phyloP scores from a whole-genome alignment of 2,113 vertebrate genomes.

The Spheniscus mendiculus region DNA sequence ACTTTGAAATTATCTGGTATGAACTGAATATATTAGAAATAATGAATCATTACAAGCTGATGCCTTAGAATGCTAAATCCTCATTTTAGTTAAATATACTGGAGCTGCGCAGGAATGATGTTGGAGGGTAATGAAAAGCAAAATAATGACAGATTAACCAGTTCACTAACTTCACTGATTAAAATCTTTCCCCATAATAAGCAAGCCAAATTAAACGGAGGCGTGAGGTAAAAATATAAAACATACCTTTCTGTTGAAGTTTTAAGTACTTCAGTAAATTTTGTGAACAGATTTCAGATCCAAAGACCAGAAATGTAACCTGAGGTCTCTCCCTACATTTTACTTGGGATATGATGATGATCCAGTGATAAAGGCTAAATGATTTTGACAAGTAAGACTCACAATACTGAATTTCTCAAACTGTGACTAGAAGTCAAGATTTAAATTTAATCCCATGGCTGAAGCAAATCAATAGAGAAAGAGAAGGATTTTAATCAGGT shows the following conservation, averaged over 20 bases:
- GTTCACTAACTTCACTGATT: conserved; percentile 71
- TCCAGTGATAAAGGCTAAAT: background rate
- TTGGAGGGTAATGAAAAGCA: conserved; percentile 63
- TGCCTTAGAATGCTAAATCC: conserved; percentile 67
- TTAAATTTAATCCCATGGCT: background rate
- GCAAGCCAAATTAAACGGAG: conserved; percentile 55
- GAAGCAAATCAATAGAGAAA: background rate
- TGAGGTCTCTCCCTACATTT: background rate
- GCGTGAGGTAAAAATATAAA: conserved; percentile 23
- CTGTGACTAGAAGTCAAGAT: background rate
- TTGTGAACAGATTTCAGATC: background rate
- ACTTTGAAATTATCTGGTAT: conserved; percentile 58
- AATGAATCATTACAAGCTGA: conserved; percentile 69
- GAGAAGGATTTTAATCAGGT: background rate
- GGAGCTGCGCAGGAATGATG: conserved; percentile 46
- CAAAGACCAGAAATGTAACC: background rate
- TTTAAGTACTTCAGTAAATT: conserved; percentile 25
- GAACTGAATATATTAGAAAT: conserved; percentile 71
- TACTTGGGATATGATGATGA: background rate
- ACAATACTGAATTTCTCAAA: background rate
- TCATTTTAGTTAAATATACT: conserved; percentile 69
- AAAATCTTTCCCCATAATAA: conserved; percentile 70
- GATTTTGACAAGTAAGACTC: background rate
- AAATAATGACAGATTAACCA: conserved; percentile 74
- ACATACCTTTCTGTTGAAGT: background rate